A percentile compares a stretch with the other conserved stretches of the same genome.
phyloP scores from a whole-genome alignment of 2,888 invertebrate genomes.

The Ophion costatus region DNA sequence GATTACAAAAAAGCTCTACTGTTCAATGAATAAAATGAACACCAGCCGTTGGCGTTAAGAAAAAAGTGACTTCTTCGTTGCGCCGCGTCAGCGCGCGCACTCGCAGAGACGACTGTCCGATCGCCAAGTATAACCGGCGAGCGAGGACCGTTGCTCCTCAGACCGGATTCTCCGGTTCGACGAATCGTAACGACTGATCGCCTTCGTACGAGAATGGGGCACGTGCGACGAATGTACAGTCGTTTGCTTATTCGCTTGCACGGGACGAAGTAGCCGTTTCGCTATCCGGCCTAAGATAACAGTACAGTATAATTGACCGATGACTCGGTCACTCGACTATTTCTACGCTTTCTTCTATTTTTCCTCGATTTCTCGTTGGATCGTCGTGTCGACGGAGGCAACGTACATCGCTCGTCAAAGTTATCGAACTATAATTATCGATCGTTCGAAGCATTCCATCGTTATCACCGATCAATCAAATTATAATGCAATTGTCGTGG shows the following conservation, averaged over 20 bases:
- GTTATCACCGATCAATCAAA: neutral
- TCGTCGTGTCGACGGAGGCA: neutral
- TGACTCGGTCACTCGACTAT: conserved; percentile 62
- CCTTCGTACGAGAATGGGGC: conserved; percentile 46
- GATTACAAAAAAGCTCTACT: neutral
- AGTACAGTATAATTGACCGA: conserved; percentile 35
- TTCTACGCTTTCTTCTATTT: neutral
- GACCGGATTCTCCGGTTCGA: conserved; percentile 66
- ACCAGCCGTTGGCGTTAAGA: neutral
- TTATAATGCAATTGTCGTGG: neutral
- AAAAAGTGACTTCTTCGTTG: neutral
- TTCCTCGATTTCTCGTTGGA: neutral
- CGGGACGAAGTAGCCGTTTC: conserved; percentile 33
- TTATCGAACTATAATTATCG: neutral
- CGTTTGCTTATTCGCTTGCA: neutral
- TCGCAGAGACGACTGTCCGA: neutral
- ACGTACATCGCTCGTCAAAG: neutral
- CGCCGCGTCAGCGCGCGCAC: neutral
- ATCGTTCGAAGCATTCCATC: neutral
- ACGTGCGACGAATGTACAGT: conserved; percentile 56
- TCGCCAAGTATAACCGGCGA: neutral
- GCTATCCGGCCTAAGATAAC: conserved; percentile 59
- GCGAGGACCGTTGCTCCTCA: conserved; percentile 32
- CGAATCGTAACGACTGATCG: conserved; percentile 52
- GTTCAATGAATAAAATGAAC: neutral